These are phyloP conservation scores for Okamejei kenojei DNA, from an alignment of 2,797 vertebrate genomes.

Conservation along the genomic window DNA sequence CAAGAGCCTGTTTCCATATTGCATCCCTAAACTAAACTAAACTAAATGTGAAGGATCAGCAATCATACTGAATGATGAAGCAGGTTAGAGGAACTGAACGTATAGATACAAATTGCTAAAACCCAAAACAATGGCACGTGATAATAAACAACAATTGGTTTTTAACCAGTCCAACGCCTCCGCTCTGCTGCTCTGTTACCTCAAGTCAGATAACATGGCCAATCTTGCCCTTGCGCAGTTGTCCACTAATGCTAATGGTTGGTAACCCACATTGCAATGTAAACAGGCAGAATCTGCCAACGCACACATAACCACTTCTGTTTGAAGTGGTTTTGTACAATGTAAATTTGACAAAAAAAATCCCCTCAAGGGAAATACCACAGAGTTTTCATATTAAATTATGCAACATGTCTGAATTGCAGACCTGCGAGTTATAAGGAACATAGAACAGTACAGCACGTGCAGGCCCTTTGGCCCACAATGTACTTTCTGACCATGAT, in stretches of 20 bases:
- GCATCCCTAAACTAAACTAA: too few species aligned
- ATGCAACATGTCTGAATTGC: conserved; percentile 12
- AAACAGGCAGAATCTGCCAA: conserved; percentile 4
- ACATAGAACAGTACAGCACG: too few species aligned
- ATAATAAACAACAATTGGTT: too few species aligned
- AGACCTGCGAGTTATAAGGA: neutral
- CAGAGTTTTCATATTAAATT: conserved; percentile 3
- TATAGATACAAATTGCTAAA: too few species aligned
- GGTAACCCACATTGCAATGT: conserved; percentile 14
- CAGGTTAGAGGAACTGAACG: too few species aligned
- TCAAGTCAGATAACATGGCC: neutral
- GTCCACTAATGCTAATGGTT: neutral
- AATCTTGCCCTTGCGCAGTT: neutral
- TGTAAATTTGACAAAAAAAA: neutral
- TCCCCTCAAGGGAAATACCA: conserved; percentile 11
- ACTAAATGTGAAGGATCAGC: too few species aligned
- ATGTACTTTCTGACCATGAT: too few species aligned
- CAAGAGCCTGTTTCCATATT: too few species aligned
- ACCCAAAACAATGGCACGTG: too few species aligned
- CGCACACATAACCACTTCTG: neutral
- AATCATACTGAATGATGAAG: too few species aligned
- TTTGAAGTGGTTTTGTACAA: conserved; percentile 30
- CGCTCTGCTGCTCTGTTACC: neutral
- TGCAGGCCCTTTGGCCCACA: too few species aligned
- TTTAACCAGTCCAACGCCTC: neutral